These are phyloP conservation scores for Leucoraja erinaceus DNA, from an alignment of 2,113 vertebrate species.

Conservation along the genomic window DNA sequence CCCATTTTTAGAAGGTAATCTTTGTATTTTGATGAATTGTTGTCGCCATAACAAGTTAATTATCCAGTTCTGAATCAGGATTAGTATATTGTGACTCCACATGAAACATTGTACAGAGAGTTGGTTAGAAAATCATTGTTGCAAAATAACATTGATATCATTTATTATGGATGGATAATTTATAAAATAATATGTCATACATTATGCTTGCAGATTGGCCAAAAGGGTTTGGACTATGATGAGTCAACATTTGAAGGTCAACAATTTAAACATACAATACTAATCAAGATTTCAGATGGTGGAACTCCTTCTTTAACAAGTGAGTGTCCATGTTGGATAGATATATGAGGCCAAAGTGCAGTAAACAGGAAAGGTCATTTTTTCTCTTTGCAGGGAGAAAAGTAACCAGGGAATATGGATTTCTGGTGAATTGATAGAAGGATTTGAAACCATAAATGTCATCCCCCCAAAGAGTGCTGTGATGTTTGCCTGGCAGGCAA, in stretches of 20 bases:
- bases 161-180: background rate
- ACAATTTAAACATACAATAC: conserved; percentile 44
- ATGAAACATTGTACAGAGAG: background rate
- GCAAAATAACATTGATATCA: background rate
- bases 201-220: conserved; percentile 35
- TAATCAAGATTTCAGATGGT: conserved; percentile 40
- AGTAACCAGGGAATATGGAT: too few relatives aligned
- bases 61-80: background rate
- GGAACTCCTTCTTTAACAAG: conserved; percentile 43
- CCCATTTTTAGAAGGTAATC: background rate
- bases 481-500: too few relatives aligned
- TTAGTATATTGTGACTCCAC: background rate
- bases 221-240: conserved; percentile 44
- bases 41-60: background rate
- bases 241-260: conserved; percentile 41
- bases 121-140: background rate
- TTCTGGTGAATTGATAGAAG: too few relatives aligned
- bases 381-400: too few relatives aligned
- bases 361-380: too few relatives aligned
- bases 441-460: too few relatives aligned
- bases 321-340: conserved; percentile 38
- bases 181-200: background rate
- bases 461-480: too few relatives aligned
- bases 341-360: too few relatives aligned
- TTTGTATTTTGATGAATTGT: background rate